Percentiles rank a stretch among this genome's conserved stretches.
phyloP scores from a whole-genome alignment of 2,113 vertebrate genomes.

The Cynoglossus semilaevis region DNA sequence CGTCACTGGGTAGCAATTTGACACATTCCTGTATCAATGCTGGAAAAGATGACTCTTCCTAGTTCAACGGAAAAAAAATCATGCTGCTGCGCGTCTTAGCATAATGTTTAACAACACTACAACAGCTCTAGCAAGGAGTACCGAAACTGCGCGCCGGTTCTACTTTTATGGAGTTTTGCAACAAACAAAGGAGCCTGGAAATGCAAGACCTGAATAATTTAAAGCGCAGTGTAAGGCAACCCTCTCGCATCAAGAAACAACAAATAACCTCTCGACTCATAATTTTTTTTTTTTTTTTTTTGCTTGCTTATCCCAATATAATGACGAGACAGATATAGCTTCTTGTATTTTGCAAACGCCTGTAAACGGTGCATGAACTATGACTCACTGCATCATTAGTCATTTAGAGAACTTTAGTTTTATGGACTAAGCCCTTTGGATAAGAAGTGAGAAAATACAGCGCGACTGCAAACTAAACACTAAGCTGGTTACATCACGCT shows the following conservation, averaged over 20 bases:
- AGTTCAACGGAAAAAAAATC: no score
- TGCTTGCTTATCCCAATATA: constrained; percentile 9
- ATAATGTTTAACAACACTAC: no score
- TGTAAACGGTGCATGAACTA: background rate
- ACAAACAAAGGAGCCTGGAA: constrained; percentile 69
- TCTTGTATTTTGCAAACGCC: no score
- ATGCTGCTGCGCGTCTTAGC: no score
- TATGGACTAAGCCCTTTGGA: background rate
- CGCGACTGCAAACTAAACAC: constrained; percentile 6
- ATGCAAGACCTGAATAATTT: constrained; percentile 75
- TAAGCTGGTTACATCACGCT: constrained; percentile 49
- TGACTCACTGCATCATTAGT: constrained; percentile 6
- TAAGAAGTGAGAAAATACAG: background rate
- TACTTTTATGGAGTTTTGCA: constrained; percentile 58
- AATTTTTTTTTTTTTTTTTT: no score
- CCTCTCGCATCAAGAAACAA: constrained; percentile 41
- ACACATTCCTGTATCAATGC: no score
- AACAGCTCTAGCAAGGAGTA: no score
- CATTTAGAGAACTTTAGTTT: background rate
- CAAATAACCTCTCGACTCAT: constrained; percentile 29
- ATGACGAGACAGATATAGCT: background rate
- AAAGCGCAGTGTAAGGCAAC: constrained; percentile 65
- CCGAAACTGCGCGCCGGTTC: constrained; percentile 36
- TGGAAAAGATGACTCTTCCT: no score
- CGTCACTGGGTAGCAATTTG: no score